Percentiles rank a stretch among this genome's conserved stretches.
These are phyloP conservation scores for Epistrophella euchroma DNA, from an alignment of 2,888 invertebrate species.

Conservation along the genomic window DNA sequence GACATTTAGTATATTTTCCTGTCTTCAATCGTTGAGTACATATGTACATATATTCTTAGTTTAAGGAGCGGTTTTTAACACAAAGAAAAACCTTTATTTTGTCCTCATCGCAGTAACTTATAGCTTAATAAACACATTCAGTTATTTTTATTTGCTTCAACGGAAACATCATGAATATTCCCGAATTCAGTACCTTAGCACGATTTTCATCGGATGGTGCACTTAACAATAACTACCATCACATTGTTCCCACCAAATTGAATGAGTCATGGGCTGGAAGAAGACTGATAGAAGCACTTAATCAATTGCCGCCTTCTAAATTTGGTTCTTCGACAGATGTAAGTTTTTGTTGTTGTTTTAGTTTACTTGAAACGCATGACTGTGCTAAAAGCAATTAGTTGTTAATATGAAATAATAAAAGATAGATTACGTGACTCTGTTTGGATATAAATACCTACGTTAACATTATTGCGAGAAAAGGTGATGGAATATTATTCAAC, in stretches of 20 bases:
- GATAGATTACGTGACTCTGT: conserved; percentile 50
- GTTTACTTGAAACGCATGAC: conserved; percentile 39
- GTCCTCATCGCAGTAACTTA: not conserved
- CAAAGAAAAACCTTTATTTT: not conserved
- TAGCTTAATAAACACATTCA: not conserved
- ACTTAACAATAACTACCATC: conserved; percentile 79
- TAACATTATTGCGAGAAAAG: conserved; percentile 17
- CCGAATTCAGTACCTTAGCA: conserved; percentile 71
- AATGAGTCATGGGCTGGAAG: conserved; percentile 87
- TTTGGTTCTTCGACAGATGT: conserved; percentile 79
- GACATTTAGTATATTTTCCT: conserved; percentile 23
- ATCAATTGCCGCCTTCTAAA: conserved; percentile 81
- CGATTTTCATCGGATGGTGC: conserved; percentile 79
- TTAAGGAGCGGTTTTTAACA: not conserved
- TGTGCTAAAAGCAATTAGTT: conserved; percentile 50
- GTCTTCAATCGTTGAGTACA: conserved; percentile 19
- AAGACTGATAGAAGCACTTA: conserved; percentile 84
- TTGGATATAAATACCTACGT: not conserved
- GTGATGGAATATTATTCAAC: conserved; percentile 29
- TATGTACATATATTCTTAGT: too few species aligned
- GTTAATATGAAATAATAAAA: conserved; percentile 53
- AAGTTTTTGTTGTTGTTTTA: conserved; percentile 46
- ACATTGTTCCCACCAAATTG: conserved; percentile 84
- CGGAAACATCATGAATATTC: conserved; percentile 55
- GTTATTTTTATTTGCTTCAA: conserved; percentile 2